Base-by-base conservation (phyloP, 2,113 vertebrate species). In the Cranoglanis bouderius region DNA sequence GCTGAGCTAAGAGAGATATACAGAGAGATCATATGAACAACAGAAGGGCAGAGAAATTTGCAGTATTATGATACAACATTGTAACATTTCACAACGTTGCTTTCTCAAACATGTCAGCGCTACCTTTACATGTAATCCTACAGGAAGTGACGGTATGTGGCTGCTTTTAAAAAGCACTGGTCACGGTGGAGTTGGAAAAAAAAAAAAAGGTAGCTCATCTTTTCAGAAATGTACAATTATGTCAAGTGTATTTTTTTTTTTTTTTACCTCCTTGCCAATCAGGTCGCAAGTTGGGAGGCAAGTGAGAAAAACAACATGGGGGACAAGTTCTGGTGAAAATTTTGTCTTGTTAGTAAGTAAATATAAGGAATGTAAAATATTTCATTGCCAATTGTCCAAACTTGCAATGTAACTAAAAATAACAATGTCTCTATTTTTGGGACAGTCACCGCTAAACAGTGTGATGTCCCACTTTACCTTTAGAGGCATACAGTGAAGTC, bases 1-100 rank as follows among this genome's bases (percentile, higher is more conserved):
- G 0, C 97, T 98, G 1, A 99, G 90, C 98, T 99, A 92, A 78
- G 26, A 72, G 40, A 72, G 29, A 82, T 32, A n/a, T 43, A 57
- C 14, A 61, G 21, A 85, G 18, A 51, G 67, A n/a, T 65, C 10
- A 16, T 43, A 59, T 40, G 14, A 70, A 13, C 18, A 57, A 38
- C 16, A 16, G 2, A 53, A 38, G 24, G 40, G 19, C 29, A 5
- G 10, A 14, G 32, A 78, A 49, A 83, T 49, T 6, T 78, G 12
- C 75, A 49, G 75, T 16, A 51, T 78, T 51, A 18, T 14, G 13
- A 51, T 51, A 8, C 43, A 78, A 49, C 10, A 0, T 14, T 29
- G 43, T 38, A 38, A 74, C 18, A 0, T 75, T 72, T 72, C 67
- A 38, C 12, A 67, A 67, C 4, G 63, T 10, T 24, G 72, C 24